Base-by-base conservation (phyloP, 1,140 invertebrate species). In the Nasonia giraulti region DNA sequence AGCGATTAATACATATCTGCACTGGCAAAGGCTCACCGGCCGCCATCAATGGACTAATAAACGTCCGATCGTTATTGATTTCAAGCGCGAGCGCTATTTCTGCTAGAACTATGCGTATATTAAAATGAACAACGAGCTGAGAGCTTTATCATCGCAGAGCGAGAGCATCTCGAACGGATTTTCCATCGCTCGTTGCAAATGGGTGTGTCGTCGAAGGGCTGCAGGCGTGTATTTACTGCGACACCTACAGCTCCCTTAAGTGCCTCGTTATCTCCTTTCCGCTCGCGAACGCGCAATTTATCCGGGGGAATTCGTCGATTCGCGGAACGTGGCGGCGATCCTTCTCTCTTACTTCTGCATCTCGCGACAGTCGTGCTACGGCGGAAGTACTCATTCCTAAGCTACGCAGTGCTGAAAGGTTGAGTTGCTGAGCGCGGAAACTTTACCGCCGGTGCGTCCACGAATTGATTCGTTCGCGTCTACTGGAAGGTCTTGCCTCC, bases 1-100 rank as follows among this genome's bases (percentile, higher is more conserved):
- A 55, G 23, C n/a, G 47, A 23, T 77, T 77, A 77, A 77, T 77
- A 62, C 23, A 31, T 55, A 55, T 71, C 23, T n/a, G 5, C 47
- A 8, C 12, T 14, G 47, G 47, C 14, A 50, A 50, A 50, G 47
- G 47, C 47, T 50, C n/a, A 62, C 17, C 17, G 6, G 4, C 6
- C 44, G 44, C 10, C 50, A 20, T 62, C 17, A 62, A 62, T 62
- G 3, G 55, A 20, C 55, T n/a, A 62, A 62, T 62, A n/a, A 62
- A 62, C 17, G 55, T 6, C 55, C 55, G 2, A 62, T n/a, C 55
- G 55, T 62, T 62, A 20, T n/a, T 62, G 17, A 62, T 62, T 62
- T n/a, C 20, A 20, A 7, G 6, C 55, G 17, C 50, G 50, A 17
- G 17, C 50, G 3, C 50, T 55, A 55, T 55, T 55, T 55, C 50